Evolutionary conservation across 2,113 vertebrate species (phyloP), one percentile per base, ranked within the genome.

Genomic region (Callaeas wilsoni): DNA sequence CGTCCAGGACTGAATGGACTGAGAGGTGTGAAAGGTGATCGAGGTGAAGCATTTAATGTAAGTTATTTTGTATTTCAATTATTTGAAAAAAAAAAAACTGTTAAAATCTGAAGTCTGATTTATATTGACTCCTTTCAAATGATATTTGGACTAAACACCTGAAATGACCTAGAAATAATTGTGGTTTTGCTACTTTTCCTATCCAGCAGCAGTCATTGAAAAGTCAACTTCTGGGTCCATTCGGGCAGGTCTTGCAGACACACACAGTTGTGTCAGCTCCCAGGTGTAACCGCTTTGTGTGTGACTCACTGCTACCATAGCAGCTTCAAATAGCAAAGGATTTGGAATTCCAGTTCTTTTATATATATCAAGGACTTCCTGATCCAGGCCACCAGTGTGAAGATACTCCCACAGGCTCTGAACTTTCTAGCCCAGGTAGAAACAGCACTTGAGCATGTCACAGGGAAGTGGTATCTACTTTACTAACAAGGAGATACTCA

Each of bases 1-100:
- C 99, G 99, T 46, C 98, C 98, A 49, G 99, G 99, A n/a, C 63
- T 98, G 87, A 97, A 98, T 46, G 99, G 99, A 64, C 94, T 92
- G 5, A 99, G 98, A 94, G 99, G 99, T 62, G 94, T 98, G 78
- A 98, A 98, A 95, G 99, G 99, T 95, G 98, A 99, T 53, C 83
- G 80, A 96, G 89, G 93, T 0, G 7, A 98, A 96, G 41, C 95
- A 5, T 84, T 96, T 68, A 95, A 87, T 60, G 99, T 99, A 96
- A 98, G 99, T 98, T 44, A 7, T 52, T 65, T 39, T 13, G 3
- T 57, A 32, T 50, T 70, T 46, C 17, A 91, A 63, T 59, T 68
- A 35, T 20, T 7, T 91, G 10, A 10, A 78, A 93, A 81, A 78
- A 81, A 78, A 69, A 53, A 65, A 35, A 19, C 11, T 16, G 1